Evolutionary conservation across 1,140 invertebrate species (phyloP), one percentile per base, ranked within the genome.

Genomic region (Maniola jurtina): DNA sequence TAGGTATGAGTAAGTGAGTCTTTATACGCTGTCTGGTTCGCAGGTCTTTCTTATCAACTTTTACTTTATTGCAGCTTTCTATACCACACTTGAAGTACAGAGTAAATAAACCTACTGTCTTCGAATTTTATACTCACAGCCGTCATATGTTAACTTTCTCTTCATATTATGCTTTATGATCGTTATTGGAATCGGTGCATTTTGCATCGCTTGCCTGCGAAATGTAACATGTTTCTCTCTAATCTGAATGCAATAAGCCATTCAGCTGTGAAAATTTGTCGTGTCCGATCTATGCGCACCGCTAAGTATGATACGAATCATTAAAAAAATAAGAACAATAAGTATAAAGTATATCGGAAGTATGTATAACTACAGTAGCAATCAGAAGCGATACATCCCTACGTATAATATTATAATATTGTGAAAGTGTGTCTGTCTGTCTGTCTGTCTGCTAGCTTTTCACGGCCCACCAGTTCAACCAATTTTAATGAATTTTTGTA

Each of bases 241-340:
- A 60, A 48, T 25, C 13, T 52, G 42, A 11, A 47, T 48, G n/a
- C 9, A 25, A 40, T 38, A 50, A 59, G 15, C 63, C 50, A 52
- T 57, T 65, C 56, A 48, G 16, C 55, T 52, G 63, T 65, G 45
- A 59, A 65, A 65, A 50, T 65, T 40, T 52, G 50, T 64, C 48
- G 56, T 45, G 50, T 65, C 33, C 63, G 55, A 50, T 50, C 50
- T 34, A 52, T 16, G 25, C 6, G 13, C 7, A 52, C 3, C 7
- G 5, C 15, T 16, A 7, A 25, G 25, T 25, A 25, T 25, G 25
- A 25, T 25, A 25, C 25, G n/a, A n/a, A n/a, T n/a, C n/a, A n/a
- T n/a, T n/a, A n/a, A n/a, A n/a, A n/a, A n/a, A n/a, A n/a, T n/a
- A n/a, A n/a, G n/a, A n/a, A n/a, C n/a, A n/a, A n/a, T n/a, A n/a